Base-by-base conservation (phyloP, 1,140 invertebrate genomes). In the Manduca sexta region DNA sequence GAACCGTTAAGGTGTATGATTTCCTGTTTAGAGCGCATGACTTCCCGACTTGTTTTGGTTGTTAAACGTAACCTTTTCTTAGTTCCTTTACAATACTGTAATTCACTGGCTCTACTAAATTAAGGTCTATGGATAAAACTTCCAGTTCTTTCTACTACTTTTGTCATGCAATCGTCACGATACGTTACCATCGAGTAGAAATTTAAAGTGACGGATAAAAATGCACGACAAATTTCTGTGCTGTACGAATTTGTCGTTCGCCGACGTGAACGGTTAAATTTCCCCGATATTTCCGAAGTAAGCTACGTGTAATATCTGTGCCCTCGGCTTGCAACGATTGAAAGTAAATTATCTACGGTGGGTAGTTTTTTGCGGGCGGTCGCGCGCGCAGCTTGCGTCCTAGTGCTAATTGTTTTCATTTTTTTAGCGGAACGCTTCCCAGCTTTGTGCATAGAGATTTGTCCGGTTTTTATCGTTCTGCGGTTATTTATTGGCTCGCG, bases 341-440 rank as follows among this genome's bases (percentile, higher is more conserved):
- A 64, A 70, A 73, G 64, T 74, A 74, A 74, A 79, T 79, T 71
- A 73, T 76, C 67, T 58, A 44, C 59, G 56, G 51, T 39, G 31
- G 47, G n/a, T 43, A 56, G 45, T 60, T 61, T 64, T 61, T 59
- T 50, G 41, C 33, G 30, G 29, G 34, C 39, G 11, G 26, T 15
- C 43, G 41, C 18, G 29, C 39, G 59, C 56, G 38, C 38, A 40
- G 15, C 15, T 16, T 40, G 38, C 60, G 60, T 48, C 55, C 42
- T 50, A 55, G 51, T 58, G 62, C 64, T 78, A 73, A 76, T 79
- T 73, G 69, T 71, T 74, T 69, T 69, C 47, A 64, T 74, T 75
- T 78, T 78, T 74, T 64, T 40, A 43, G 30, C 47, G 41, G 45
- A 65, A 47, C 57, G 53, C 30, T 56, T 39, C 54, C 37, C 60